Evolutionary conservation across 23 tunicate species (phyloP), one percentile per base, ranked within the genome.

Genomic region (Styela plicata): DNA sequence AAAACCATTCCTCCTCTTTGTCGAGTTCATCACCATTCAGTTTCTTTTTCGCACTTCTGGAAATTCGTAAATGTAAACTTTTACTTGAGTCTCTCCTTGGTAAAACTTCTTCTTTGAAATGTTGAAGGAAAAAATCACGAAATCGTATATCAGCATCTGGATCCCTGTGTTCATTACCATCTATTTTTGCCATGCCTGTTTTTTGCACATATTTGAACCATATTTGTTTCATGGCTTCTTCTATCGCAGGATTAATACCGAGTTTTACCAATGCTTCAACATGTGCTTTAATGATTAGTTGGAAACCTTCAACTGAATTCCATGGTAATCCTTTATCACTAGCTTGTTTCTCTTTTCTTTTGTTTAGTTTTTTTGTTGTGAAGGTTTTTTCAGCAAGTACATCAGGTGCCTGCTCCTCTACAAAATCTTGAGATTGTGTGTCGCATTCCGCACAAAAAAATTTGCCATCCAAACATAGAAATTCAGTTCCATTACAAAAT

Each of bases 161-260:
- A 1, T 26, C 26, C 63, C 75, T 28, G 18, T 82, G 24, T 69
- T 36, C 37, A 20, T 52, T 21, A 23, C 79, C 64, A 79, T 83
- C 87, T 17, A 88, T 83, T 24, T 31, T 27, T 18, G 84, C 87
- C 10, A 83, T 70, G 62, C 86, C 86, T 67, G 79, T 77, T 78
- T 63, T 78, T 34, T 88, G 87, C 18, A 88, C 74, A 64, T 88
- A 88, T 70, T 83, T 83, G 63, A 88, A 83, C 93, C 93, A 88
- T 26, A 88, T 78, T 78, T 88, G 84, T 34, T 83, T 69, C 24
- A 78, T 66, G 3, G 78, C 74, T 16, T 78, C 93, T 24, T 63
- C 31, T 23, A 88, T 31, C 36, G 69, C 30, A n/a, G 87, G 84
- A 30, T 74, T 66, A 74, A 82, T 63, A 2, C 93, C 87, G 33